A percentile compares a stretch with the other conserved stretches of the same genome.
Conservation (phyloP, 2,113 vertebrate species). For the Siniperca knerii region DNA sequence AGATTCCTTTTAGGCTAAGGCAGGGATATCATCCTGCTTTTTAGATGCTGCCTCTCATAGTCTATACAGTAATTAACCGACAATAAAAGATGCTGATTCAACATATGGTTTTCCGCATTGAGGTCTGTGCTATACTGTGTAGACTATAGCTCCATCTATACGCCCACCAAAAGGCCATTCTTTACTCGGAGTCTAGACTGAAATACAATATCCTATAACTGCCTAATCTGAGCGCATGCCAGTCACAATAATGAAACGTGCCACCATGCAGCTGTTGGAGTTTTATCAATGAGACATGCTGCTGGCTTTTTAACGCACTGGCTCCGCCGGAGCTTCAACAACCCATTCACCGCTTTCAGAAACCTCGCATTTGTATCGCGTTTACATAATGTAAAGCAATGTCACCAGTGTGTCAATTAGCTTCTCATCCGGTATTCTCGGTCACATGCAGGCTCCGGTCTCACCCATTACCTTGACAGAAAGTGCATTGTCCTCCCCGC, state of each 20-base stretch:
- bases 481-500: constrained; percentile 85
- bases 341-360: not conserved
- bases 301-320: constrained; percentile 71
- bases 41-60: not conserved
- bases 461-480: constrained; percentile 84
- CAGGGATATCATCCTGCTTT: not conserved
- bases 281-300: constrained; percentile 75
- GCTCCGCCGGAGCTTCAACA: constrained; percentile 29
- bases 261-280: constrained; percentile 56
- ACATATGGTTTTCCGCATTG: constrained; percentile 67
- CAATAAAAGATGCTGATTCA: constrained; percentile 52
- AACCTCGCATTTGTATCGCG: not conserved
- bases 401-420: constrained; percentile 44
- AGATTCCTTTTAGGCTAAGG: not conserved
- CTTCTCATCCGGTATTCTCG: constrained; percentile 29
- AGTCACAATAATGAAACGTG: constrained; percentile 41
- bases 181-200: constrained; percentile 25
- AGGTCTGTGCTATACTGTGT: constrained; percentile 1
- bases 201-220: not conserved
- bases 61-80: not conserved
- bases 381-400: constrained; percentile 1
- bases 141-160: constrained; percentile 8
- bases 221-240: not conserved
- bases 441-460: constrained; percentile 20
- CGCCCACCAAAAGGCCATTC: not conserved